Percentiles rank a stretch among this genome's conserved stretches.
phyloP scores from a whole-genome alignment of 2,797 vertebrate species.

The Paguma larvata region DNA sequence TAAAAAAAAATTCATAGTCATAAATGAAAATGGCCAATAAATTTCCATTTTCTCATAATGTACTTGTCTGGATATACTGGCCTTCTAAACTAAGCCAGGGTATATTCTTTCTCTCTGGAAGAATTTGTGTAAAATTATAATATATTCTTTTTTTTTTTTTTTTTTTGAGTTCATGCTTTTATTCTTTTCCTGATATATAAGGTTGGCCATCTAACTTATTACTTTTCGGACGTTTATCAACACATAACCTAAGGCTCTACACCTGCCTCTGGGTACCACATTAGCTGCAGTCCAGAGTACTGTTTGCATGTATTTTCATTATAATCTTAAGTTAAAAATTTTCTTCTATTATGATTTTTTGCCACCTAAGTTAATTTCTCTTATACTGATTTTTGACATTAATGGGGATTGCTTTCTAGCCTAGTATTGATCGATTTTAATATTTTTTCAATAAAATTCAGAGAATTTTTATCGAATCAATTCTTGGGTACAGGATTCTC shows the following conservation, averaged over 20 bases:
- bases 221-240: not conserved
- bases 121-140: not conserved
- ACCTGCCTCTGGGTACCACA: not conserved
- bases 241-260: not conserved
- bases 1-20: not conserved
- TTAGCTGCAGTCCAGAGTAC: not conserved
- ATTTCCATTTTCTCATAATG: not conserved
- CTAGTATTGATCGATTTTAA: not conserved
- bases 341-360: conserved; percentile 36
- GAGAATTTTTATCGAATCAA: not conserved
- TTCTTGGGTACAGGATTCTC: not conserved
- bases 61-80: not conserved
- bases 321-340: not conserved
- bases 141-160: not conserved
- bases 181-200: conserved; percentile 20
- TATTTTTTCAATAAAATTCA: not conserved
- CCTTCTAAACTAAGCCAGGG: not conserved
- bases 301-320: not conserved
- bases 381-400: not conserved
- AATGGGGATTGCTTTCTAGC: not conserved
- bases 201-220: not conserved
- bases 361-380: not conserved
- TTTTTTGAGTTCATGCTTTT: not conserved
- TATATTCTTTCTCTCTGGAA: not conserved
- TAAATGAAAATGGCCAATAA: not conserved